Percentiles rank a stretch among this genome's conserved stretches.
Evolutionary conservation across 2,797 vertebrate genomes (phyloP).

Genomic region (Sebastes trivittatus): DNA sequence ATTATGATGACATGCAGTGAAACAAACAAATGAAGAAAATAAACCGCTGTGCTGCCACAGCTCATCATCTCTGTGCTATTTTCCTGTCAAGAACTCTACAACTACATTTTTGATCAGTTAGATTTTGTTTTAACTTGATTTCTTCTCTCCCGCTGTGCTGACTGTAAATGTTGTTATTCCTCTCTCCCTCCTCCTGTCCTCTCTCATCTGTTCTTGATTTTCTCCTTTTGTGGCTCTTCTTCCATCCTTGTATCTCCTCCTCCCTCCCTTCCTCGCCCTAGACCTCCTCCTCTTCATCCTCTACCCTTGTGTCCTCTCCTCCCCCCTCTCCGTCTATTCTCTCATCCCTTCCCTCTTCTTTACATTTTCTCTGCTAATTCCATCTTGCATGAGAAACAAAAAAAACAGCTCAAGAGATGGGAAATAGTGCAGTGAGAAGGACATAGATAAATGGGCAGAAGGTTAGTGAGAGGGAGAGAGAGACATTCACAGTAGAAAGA

Average conservation of each 20-base stretch:
- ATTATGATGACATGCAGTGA: neutral
- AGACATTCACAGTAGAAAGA: neutral
- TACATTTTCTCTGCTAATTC: neutral
- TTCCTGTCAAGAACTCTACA: neutral
- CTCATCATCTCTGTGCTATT: neutral
- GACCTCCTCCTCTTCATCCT: neutral
- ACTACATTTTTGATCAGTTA: neutral
- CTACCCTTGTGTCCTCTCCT: neutral
- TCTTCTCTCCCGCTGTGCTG: neutral
- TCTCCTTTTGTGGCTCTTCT: neutral
- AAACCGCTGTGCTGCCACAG: neutral
- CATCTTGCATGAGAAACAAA: neutral
- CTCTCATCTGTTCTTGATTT: neutral
- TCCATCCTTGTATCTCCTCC: neutral
- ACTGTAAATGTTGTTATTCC: neutral
- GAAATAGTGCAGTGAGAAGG: slow-evolving; percentile 18
- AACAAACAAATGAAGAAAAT: neutral
- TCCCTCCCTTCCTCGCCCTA: neutral
- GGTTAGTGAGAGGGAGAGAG: slow-evolving; percentile 6
- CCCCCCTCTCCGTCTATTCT: neutral
- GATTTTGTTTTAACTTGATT: neutral
- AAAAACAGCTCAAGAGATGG: neutral
- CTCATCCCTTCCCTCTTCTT: neutral
- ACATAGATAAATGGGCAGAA: slow-evolving; percentile 28
- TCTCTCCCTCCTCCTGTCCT: neutral